Evolutionary conservation across 2,113 vertebrate genomes (phyloP).

Genomic region (Polypterus bichir): DNA sequence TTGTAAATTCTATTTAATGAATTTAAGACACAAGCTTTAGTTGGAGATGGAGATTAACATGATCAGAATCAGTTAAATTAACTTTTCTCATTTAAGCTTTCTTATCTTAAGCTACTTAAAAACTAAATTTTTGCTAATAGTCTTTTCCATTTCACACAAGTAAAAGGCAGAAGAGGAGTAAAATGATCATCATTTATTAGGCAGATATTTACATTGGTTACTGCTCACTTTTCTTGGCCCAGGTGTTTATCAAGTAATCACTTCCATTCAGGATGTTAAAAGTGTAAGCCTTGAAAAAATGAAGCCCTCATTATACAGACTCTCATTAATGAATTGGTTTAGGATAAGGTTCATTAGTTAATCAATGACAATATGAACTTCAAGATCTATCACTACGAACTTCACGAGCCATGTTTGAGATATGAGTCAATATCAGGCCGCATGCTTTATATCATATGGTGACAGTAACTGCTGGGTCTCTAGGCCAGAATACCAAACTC

Average conservation of each 20-base stretch:
- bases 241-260: conserved; percentile 30
- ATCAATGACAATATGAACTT: conserved; percentile 42
- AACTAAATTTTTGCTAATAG: too few species aligned
- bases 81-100: too few species aligned
- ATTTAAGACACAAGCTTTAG: too few species aligned
- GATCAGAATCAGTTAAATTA: too few species aligned
- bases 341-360: conserved; percentile 40
- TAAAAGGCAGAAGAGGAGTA: too few species aligned
- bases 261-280: conserved; percentile 15
- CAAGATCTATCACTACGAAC: conserved; percentile 32
- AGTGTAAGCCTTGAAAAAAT: conserved; percentile 2
- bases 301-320: conserved; percentile 34
- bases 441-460: conserved; percentile 14
- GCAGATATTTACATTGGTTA: too few species aligned
- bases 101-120: too few species aligned
- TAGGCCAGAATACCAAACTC: conserved; percentile 24
- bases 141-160: too few species aligned
- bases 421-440: conserved; percentile 17
- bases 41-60: too few species aligned
- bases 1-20: too few species aligned
- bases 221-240: not conserved
- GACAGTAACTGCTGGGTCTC: conserved; percentile 19
- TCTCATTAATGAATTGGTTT: conserved; percentile 38
- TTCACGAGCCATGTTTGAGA: conserved; percentile 29
- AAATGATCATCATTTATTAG: too few species aligned